phyloP scores from a whole-genome alignment of 1,140 invertebrate species.

The Calephelis virginiensis region DNA sequence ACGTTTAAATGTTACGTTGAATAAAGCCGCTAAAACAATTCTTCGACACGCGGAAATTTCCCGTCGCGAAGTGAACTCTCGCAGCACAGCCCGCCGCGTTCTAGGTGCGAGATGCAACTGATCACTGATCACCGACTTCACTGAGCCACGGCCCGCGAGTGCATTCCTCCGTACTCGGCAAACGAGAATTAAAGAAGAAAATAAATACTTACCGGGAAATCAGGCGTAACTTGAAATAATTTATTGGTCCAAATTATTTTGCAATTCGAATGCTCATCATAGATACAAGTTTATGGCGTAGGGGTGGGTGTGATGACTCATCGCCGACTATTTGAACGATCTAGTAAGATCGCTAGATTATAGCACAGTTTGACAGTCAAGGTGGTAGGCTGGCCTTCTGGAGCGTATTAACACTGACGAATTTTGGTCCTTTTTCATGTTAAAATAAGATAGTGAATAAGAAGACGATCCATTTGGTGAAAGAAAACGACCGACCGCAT shows the following conservation, averaged over 20 bases:
- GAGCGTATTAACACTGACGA: too few relatives aligned
- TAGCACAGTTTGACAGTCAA: too few relatives aligned
- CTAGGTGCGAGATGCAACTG: conserved; percentile 8
- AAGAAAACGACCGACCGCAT: too few relatives aligned
- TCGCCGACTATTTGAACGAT: too few relatives aligned
- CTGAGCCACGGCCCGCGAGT: background rate
- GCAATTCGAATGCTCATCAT: background rate
- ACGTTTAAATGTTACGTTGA: background rate
- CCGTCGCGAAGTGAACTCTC: conserved; percentile 46
- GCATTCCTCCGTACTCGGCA: background rate
- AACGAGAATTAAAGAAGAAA: conserved; percentile 18
- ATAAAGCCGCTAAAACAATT: background rate
- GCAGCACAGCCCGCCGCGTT: background rate
- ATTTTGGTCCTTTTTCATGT: too few relatives aligned
- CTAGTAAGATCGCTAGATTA: too few relatives aligned
- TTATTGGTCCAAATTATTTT: background rate
- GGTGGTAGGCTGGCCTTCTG: too few relatives aligned
- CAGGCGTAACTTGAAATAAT: conserved; percentile 12
- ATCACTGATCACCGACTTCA: background rate
- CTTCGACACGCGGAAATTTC: background rate
- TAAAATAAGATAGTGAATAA: too few relatives aligned
- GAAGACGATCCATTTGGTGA: too few relatives aligned
- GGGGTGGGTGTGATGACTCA: too few relatives aligned
- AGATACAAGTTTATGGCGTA: background rate
- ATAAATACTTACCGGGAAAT: conserved; percentile 12